Evolutionary conservation across 2,113 vertebrate genomes (phyloP).

Genomic region (Rhombomys opimus): DNA sequence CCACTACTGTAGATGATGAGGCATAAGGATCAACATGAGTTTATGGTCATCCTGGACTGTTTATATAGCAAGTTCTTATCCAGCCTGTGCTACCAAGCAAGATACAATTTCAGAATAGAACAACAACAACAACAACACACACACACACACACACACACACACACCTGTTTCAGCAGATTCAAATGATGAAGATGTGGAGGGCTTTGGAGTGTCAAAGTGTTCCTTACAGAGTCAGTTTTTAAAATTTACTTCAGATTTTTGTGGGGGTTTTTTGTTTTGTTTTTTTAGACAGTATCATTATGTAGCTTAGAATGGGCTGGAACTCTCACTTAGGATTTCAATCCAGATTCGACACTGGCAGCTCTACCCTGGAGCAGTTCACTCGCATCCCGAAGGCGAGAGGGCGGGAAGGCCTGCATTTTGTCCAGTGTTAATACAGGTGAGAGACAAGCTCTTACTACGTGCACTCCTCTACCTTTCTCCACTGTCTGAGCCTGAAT

Average conservation of each 20-base stretch:
- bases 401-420: conserved; percentile 34
- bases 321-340: background rate
- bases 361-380: background rate
- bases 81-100: background rate
- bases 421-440: conserved; percentile 5
- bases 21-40: background rate
- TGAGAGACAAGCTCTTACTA: background rate
- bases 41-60: background rate
- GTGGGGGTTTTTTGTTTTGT: background rate
- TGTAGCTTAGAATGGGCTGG: background rate
- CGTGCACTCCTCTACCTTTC: background rate
- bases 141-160: background rate
- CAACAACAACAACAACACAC: background rate
- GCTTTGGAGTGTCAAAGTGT: background rate
- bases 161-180: background rate
- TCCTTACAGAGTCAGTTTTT: conserved; percentile 37
- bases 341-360: background rate
- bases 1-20: no score
- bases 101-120: background rate
- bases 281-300: background rate
- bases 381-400: background rate
- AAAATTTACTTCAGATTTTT: conserved; percentile 4
- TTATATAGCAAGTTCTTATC: background rate
- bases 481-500: background rate
- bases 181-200: background rate